phyloP scores from a whole-genome alignment of 1,140 invertebrate species.

The Drosophila triauraria region DNA sequence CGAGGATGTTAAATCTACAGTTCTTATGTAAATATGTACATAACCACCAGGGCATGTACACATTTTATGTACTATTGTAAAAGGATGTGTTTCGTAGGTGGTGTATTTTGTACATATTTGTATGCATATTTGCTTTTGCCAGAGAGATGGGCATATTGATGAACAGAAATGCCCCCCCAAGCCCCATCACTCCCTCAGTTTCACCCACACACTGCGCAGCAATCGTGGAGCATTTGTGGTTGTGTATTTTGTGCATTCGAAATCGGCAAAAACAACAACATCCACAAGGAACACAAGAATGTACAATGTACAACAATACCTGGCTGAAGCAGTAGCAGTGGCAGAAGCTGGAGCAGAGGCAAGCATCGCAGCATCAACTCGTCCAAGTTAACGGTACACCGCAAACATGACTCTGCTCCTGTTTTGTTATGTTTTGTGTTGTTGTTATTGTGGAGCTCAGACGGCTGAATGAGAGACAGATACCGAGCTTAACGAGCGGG shows the following conservation, averaged over 20 bases:
- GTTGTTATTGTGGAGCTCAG: constrained; percentile 34
- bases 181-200: neutral
- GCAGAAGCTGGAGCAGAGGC: constrained; percentile 7
- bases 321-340: constrained; percentile 26
- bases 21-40: neutral
- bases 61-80: neutral
- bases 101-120: constrained; percentile 25
- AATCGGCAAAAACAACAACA: constrained; percentile 45
- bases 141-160: constrained; percentile 40
- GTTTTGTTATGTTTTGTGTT: constrained; percentile 18
- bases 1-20: neutral
- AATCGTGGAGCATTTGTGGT: constrained; percentile 62
- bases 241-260: constrained; percentile 61
- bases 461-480: constrained; percentile 12
- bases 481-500: constrained; percentile 1
- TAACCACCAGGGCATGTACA: constrained; percentile 1
- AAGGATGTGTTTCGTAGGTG: constrained; percentile 21
- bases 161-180: constrained; percentile 13
- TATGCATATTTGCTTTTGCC: constrained; percentile 49
- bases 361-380: constrained; percentile 55
- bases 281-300: constrained; percentile 32
- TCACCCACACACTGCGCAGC: constrained; percentile 14
- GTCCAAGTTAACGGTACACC: constrained; percentile 53
- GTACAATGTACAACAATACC: constrained; percentile 51
- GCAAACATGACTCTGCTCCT: constrained; percentile 47